Evolutionary conservation across 37 sponge, comb jelly and placozoan species (phyloP), one percentile per base, ranked within the genome.

Genomic region (Agelas oroides): DNA sequence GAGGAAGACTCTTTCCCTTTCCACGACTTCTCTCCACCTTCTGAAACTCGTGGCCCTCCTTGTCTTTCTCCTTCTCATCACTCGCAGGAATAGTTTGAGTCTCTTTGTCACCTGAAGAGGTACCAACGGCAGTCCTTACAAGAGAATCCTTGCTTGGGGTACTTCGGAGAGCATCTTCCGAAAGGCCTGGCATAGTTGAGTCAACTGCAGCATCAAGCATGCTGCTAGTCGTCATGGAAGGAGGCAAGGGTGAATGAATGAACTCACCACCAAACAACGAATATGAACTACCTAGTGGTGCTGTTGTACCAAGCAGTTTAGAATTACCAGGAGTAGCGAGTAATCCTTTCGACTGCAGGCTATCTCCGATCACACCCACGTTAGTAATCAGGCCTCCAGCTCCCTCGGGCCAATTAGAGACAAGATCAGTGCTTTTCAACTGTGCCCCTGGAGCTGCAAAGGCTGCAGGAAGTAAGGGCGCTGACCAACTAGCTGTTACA

Each of bases 371-470:
- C 34, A 67, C 68, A 24, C 68, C 68, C 33, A 67, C 46, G 46
- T 46, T n/a, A n/a, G n/a, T n/a, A n/a, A n/a, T 46, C 46, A 46
- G 8, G 8, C 46, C 46, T 12, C 46, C 46, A 46, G 46, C 8
- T 46, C 46, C 46, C 3, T 3, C 3, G 8, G 46, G 46, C 46
- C 46, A 46, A 8, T 46, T 46, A 46, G 46, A 8, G 8, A 46
- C 46, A 46, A 46, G 46, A 40, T 56, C 23, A 16, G 59, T 23
- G 58, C 37, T 24, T 73, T 86, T 86, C 25, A 86, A 79, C 56
- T 86, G 72, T 52, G 87, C 41, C 5, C 87, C 87, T 31, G 87
- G 87, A 40, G 87, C 87, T 16, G 87, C 71, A 31, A n/a, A 78
- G 30, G 18, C 38, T 0, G 39, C 41, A 37, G 58, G 36, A 1